These are phyloP conservation scores for Epirrhoe alternata DNA, from an alignment of 2,888 invertebrate genomes.

Conservation along the genomic window DNA sequence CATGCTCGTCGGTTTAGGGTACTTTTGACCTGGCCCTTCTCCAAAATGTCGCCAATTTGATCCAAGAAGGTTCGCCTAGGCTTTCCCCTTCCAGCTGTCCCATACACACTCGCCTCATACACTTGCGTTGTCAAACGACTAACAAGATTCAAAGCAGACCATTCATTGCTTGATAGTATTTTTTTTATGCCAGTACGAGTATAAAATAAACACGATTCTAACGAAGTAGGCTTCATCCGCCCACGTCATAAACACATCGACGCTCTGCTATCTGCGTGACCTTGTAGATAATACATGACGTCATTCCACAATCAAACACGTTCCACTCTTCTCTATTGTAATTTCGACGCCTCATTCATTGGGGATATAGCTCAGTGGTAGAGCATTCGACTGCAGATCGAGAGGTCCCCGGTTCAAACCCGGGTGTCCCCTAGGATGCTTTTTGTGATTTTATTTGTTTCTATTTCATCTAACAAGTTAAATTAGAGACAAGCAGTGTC, in stretches of 20 bases:
- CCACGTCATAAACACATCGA: background rate
- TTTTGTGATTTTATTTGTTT: constrained; percentile 25
- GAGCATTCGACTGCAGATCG: constrained; percentile 62
- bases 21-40: no score
- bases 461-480: no score
- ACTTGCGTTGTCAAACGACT: no score
- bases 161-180: no score
- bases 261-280: background rate
- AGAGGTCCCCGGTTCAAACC: constrained; percentile 47
- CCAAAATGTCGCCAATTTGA: no score
- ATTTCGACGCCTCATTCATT: constrained; percentile 12
- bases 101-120: no score
- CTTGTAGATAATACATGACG: constrained; percentile 6
- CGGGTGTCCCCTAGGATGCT: constrained; percentile 40
- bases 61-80: no score
- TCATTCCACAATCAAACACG: constrained; percentile 2
- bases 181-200: no score
- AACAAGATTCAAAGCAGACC: no score
- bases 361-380: constrained; percentile 67
- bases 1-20: no score
- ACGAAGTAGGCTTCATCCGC: background rate
- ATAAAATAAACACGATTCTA: background rate
- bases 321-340: constrained; percentile 8
- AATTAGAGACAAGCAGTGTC: no score
- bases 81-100: no score